Evolutionary conservation across 2,113 vertebrate species (phyloP), one percentile per base, ranked within the genome.

Genomic region (Herpetotheres cachinnans): DNA sequence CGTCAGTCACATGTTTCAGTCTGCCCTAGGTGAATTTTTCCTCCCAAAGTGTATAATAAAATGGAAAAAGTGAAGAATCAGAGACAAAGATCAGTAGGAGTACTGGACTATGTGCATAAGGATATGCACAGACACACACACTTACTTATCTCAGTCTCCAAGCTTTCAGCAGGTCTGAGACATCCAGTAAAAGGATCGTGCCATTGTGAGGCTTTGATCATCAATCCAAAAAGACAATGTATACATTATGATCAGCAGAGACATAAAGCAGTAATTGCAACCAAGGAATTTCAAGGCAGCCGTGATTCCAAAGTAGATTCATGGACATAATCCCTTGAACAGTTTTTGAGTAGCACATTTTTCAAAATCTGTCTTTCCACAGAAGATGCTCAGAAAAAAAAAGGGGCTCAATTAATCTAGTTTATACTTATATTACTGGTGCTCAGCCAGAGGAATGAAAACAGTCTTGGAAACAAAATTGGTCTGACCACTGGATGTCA

Each of bases 401-500:
- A 10, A n/a, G 1, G 1, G 13, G 8, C 6, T 81, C 92, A 79
- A 92, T 61, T 49, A 36, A 38, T 36, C 19, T 73, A n/a, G 7
- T 55, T 72, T 63, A n/a, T 54, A 36, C 26, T 24, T 90, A n/a
- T 38, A 32, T 66, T 82, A 66, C 10, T 56, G 20, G 29, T 88
- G 36, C 5, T 86, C 54, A 71, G 25, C 16, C 50, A 67, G 38
- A 40, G 4, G 16, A 66, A 44, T 21, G 10, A 70, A 83, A 50
- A 40, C 4, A 76, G 7, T 26, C 4, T 46, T 50, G 1, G 46
- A 82, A 89, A 56, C 36, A 76, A 84, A 91, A 56, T 59, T 7
- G 7, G 44, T 74, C n/a, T 89, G 61, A 89, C 87, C 89, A 94
- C 93, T 89, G 94, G 86, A 96, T 91, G 94, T 94, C 93, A 89